phyloP scores from a whole-genome alignment of 2,113 vertebrate genomes.

The Tichodroma muraria region DNA sequence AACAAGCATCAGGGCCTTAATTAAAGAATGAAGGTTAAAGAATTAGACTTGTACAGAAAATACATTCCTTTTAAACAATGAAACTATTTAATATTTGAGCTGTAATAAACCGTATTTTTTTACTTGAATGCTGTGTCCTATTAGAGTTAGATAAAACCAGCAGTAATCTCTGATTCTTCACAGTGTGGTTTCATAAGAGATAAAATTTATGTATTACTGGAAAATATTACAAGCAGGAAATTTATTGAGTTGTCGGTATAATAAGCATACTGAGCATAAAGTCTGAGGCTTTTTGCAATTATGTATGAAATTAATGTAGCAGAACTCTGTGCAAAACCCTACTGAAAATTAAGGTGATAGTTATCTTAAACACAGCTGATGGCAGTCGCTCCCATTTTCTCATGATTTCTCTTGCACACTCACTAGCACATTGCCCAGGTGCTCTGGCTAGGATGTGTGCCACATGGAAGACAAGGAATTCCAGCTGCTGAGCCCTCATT shows the following conservation, averaged over 20 bases:
- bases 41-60: constrained; percentile 43
- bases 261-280: background rate
- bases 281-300: constrained; percentile 5
- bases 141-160: constrained; percentile 24
- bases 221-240: constrained; percentile 7
- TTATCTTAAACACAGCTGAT: background rate
- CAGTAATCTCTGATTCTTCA: constrained; percentile 5
- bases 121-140: background rate
- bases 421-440: background rate
- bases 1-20: constrained; percentile 52
- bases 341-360: background rate
- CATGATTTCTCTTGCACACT: rapidly evolving
- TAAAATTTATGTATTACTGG: constrained; percentile 16
- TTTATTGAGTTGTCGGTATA: constrained; percentile 16
- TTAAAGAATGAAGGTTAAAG: constrained; percentile 35
- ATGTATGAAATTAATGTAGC: background rate
- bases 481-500: background rate
- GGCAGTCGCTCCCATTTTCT: background rate
- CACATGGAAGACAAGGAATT: background rate
- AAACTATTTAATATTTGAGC: constrained; percentile 5
- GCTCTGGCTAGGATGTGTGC: background rate
- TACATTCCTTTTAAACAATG: background rate
- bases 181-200: constrained; percentile 15
- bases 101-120: constrained; percentile 24
- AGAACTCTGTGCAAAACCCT: background rate